Conservation (phyloP, 2,888 invertebrate genomes). For the Galeruca laticollis region DNA sequence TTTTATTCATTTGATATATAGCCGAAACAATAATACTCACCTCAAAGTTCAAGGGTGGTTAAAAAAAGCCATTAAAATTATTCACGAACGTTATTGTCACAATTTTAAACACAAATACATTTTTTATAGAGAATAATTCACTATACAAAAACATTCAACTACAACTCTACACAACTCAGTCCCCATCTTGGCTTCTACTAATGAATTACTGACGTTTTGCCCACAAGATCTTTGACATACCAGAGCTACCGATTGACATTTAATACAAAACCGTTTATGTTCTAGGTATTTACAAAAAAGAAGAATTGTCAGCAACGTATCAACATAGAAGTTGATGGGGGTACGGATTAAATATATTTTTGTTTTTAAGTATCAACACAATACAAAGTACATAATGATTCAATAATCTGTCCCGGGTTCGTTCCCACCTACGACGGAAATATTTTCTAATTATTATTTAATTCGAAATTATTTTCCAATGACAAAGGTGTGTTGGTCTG, state of each 20-base stretch:
- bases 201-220: conserved; percentile 29
- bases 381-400: neutral
- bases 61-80: conserved; percentile 59
- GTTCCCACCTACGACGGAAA: too few species aligned
- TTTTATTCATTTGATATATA: conserved; percentile 15
- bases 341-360: too few species aligned
- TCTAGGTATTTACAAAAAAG: neutral
- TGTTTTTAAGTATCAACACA: neutral
- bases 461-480: too few species aligned
- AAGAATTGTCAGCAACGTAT: neutral
- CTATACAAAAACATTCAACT: conserved; percentile 59
- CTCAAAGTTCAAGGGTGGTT: conserved; percentile 42
- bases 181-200: conserved; percentile 60
- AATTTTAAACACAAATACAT: conserved; percentile 65
- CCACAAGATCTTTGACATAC: conserved; percentile 9
- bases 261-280: neutral
- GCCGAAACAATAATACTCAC: conserved; percentile 41
- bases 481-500: too few species aligned
- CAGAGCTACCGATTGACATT: conserved; percentile 7
- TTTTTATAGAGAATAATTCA: conserved; percentile 61
- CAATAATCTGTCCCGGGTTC: too few species aligned
- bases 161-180: conserved; percentile 57
- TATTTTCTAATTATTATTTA: too few species aligned
- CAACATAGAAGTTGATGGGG: neutral
- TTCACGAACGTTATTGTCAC: conserved; percentile 66